Evolutionary conservation across 2,113 vertebrate species (phyloP).

Genomic region (Puma concolor): DNA sequence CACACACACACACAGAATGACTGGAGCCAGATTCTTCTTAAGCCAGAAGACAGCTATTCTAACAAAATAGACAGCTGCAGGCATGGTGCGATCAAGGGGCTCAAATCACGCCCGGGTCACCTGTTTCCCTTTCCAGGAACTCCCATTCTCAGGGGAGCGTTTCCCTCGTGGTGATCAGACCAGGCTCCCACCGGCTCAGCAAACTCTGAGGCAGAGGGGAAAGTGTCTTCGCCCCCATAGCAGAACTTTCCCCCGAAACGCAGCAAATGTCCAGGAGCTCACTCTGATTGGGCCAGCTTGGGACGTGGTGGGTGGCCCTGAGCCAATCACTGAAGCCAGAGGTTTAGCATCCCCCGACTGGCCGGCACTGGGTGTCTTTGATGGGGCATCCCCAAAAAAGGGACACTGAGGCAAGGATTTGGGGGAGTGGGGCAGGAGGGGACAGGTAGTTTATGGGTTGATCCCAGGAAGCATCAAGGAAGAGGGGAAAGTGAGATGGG

Average conservation of each 20-base stretch:
- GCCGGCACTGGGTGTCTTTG: background rate
- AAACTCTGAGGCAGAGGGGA: background rate
- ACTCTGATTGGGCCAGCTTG: background rate
- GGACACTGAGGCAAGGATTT: background rate
- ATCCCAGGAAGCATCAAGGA: background rate
- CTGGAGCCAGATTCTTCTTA: background rate
- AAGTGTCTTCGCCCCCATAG: background rate
- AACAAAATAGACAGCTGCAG: background rate
- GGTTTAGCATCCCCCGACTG: background rate
- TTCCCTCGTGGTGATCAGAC: background rate
- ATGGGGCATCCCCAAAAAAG: background rate
- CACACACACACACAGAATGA: background rate
- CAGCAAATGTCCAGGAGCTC: background rate
- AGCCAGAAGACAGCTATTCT: background rate
- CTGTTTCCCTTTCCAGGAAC: background rate
- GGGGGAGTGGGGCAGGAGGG: background rate
- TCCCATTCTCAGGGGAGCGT: background rate
- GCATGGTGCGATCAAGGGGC: background rate
- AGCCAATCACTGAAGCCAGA: background rate
- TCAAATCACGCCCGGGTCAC: background rate
- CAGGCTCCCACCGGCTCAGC: background rate
- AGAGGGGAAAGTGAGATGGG: background rate
- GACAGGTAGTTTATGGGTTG: too few relatives aligned
- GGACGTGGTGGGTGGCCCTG: background rate
- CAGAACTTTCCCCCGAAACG: background rate